Evolutionary conservation across 2,888 invertebrate genomes (phyloP).

Genomic region (Stegana nigrithorax): DNA sequence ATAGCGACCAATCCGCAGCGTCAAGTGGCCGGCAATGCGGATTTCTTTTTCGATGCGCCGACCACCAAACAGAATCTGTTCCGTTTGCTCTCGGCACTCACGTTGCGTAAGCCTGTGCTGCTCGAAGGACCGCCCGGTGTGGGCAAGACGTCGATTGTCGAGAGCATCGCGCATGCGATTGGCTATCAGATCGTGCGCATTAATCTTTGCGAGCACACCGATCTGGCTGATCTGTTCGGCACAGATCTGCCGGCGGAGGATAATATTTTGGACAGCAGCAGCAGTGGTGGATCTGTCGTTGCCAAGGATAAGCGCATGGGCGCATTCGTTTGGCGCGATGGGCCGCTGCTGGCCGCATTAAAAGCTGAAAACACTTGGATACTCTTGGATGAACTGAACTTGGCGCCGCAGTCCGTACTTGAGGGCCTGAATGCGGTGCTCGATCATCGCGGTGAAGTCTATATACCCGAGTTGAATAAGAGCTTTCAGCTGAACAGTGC

Average conservation of each 20-base stretch:
- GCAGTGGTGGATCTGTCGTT: conserved; percentile 2
- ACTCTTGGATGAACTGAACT: conserved; percentile 95
- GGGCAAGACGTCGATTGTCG: conserved; percentile 96
- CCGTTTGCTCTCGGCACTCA: conserved; percentile 87
- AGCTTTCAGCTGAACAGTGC: conserved; percentile 81
- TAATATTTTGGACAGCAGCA: conserved; percentile 66
- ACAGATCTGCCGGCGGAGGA: conserved; percentile 96
- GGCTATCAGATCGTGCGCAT: conserved; percentile 90
- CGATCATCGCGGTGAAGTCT: conserved; percentile 97
- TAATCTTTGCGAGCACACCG: conserved; percentile 99
- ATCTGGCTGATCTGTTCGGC: conserved; percentile 97
- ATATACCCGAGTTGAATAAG: conserved; percentile 91
- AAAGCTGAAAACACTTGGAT: conserved; percentile 93
- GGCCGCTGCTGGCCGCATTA: conserved; percentile 92
- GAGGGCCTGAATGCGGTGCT: conserved; percentile 99
- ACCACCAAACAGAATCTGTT: conserved; percentile 85
- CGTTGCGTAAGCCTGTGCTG: conserved; percentile 90
- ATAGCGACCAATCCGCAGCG: conserved; percentile 59
- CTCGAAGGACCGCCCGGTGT: conserved; percentile 98
- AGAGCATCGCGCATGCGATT: conserved; percentile 86
- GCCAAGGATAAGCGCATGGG: conserved; percentile 69
- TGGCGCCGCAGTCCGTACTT: conserved; percentile 97
- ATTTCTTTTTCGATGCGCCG: conserved; percentile 81
- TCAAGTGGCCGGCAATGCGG: conserved; percentile 36
- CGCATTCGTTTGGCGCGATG: conserved; percentile 95